Base-by-base conservation (phyloP, 1,140 invertebrate species). In the Drosophila funebris region DNA sequence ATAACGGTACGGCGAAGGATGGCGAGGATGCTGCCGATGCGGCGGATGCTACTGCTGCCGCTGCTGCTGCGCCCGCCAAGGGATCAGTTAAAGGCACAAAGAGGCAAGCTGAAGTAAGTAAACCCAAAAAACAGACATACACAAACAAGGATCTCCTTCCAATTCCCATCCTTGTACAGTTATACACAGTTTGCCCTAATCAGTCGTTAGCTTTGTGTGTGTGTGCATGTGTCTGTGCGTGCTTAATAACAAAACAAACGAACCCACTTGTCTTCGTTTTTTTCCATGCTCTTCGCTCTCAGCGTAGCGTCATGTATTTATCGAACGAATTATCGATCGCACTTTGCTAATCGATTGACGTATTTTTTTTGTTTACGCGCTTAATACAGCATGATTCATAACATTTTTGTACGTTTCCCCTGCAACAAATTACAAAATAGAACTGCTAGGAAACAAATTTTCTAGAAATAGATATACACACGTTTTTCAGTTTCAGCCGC, bases 51-150 rank as follows among this genome's bases (percentile, higher is more conserved):
- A n/a, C n/a, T n/a, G n/a, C n/a, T n/a, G 77, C 76, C 44, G 77
- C 78, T 50, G 79, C 76, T 24, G 89, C 84, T 64, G 84, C 90
- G 60, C 87, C 83, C 61, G 81, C 76, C 56, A 91, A 91, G 76
- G 90, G 87, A 79, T 78, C 77, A 56, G 90, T 78, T 18, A 91
- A 91, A 90, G 90, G 83, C 76, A 89, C 90, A 81, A 91, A 91
- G 68, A 83, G 90, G 80, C 90, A 88, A 67, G 90, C 90, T 52
- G 90, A 91, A 66, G 90, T 91, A 70, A 91, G 90, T 91, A 78
- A 14, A 13, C 16, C 4, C 24, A 41, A 24, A 24, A 36, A 18
- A 53, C 14, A 53, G 11, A 16, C 6, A 43, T 18, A 39, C 13
- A 37, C 18, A 43, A 43, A 31, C 9, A 67, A 18, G 14, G 44